Evolutionary conservation across 2,888 invertebrate species (phyloP), one percentile per base, ranked within the genome.

Genomic region (Xestia sexstrigata): DNA sequence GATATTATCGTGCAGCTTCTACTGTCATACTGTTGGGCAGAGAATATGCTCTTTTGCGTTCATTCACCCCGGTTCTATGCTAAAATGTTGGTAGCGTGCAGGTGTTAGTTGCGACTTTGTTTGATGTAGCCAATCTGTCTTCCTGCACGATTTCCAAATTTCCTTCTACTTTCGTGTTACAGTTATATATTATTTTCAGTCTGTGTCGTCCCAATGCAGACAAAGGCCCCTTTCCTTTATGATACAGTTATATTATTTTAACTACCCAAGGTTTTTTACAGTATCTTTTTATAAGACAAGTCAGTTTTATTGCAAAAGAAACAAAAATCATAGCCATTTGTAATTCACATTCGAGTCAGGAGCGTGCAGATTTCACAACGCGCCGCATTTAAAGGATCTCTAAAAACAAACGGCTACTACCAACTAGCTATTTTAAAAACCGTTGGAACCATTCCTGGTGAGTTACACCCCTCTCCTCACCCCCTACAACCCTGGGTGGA

Each of bases 371-470:
- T 75, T 86, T 77, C 70, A 77, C 70, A 76, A 78, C 23, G 63
- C 73, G 63, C 47, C 55, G 68, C 78, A 71, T 76, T 86, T 74
- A 76, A 78, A 75, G 88, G 76, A 88, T 83, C 87, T 88, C 86
- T 86, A 86, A 86, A 86, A 88, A 86, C 78, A 83, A 88, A 86
- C 74, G 75, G 47, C 74, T 65, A 66, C 49, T 74, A 78, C 83
- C 75, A 82, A 86, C 86, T 76, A 80, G 86, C 76, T 80, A 78
- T 86, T 88, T 80, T 76, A 83, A 86, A 86, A 86, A 86, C 75
- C 72, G 60, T 86, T 70, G 76, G 71, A 78, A 78, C 74, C 86
- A 86, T 83, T 88, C 65, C 79, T 77, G 52, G 72, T 78, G 58
- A 75, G 63, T 68, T 72, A 66, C 55, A 58, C 76, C 74, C 67